Evolutionary conservation across 2,888 invertebrate species (phyloP), one percentile per base, ranked within the genome.

Genomic region (Andrena flavipes): DNA sequence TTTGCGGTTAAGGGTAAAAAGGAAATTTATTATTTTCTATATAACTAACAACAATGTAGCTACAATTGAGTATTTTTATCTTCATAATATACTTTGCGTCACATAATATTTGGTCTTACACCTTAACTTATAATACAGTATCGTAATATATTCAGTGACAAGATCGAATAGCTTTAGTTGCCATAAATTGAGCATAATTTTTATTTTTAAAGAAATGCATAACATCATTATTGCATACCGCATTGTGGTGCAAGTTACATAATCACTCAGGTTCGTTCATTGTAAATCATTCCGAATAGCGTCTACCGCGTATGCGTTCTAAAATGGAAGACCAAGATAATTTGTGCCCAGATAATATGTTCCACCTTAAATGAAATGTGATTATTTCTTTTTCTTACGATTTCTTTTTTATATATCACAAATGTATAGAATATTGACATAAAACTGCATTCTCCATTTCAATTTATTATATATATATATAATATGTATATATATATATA

Each of bases 311-410:
- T 68, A 71, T 42, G 49, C 54, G 62, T 69, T 64, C 56, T 64
- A 84, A 84, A 69, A 79, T 88, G 85, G 82, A 87, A 88, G 82
- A 87, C 82, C 70, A 77, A 77, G 71, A 75, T 85, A 77, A 84
- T 62, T 85, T 80, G 80, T 81, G 83, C 81, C 79, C 74, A 59
- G 75, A 70, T 67, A 85, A 78, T 73, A 49, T 76, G 54, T 78
- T 82, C 78, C 26, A 16, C 26, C 65, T 72, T 54, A 77, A 88
- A 79, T 78, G 67, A 88, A 79, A 77, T 63, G 72, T 51, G 70
- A 74, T 49, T 48, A 67, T 78, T 81, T 70, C 76, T 74, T 77
- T 84, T 49, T 51, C 69, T 67, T 80, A 26, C 56, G 29, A 54
- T 78, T 64, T 54, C 72, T 26, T 68, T 60, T 33, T 79, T 83